Evolutionary conservation across 1,140 invertebrate genomes (phyloP), one percentile per base, ranked within the genome.

Genomic region (Zaprionus gabonicus): DNA sequence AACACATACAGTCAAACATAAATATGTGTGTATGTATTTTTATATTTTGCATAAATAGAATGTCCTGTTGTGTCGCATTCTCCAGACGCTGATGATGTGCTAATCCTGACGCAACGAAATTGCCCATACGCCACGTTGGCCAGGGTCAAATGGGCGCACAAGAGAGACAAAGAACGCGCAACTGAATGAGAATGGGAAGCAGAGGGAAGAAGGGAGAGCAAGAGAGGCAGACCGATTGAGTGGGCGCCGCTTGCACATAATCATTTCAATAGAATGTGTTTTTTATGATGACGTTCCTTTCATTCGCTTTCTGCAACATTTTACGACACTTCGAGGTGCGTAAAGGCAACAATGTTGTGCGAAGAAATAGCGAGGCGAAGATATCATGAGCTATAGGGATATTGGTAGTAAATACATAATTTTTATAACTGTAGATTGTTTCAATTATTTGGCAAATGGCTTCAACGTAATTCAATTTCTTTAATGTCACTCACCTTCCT

Each of bases 51-150:
- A 81, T 69, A 67, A 63, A 65, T 59, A 65, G 57, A 76, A 64
- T 73, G 66, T 62, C 58, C 41, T 44, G 36, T 56, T 59, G 44
- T 49, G 27, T 62, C 75, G 57, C 70, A 76, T 63, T 56, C 41
- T 56, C 12, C 57, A 69, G 66, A 59, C 46, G 41, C 67, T 83
- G 78, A 83, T 81, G 71, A 83, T 84, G 81, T 83, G 81, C 78
- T 81, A 85, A 85, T 73, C 73, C 69, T 64, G 80, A 58, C 53
- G 69, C 66, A 76, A 57, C 31, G 31, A 64, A 59, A 71, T 71
- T 71, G 60, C 36, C 44, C 73, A 76, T 76, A 71, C 68, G 60
- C 72, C 41, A 71, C 59, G 15, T 63, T 71, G 67, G 67, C 10
- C 68, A 67, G 31, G 44, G 34, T 23, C 31, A 41, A 56, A 31